Evolutionary conservation across 2,113 vertebrate species (phyloP).

Genomic region (Erpornis zantholeuca): DNA sequence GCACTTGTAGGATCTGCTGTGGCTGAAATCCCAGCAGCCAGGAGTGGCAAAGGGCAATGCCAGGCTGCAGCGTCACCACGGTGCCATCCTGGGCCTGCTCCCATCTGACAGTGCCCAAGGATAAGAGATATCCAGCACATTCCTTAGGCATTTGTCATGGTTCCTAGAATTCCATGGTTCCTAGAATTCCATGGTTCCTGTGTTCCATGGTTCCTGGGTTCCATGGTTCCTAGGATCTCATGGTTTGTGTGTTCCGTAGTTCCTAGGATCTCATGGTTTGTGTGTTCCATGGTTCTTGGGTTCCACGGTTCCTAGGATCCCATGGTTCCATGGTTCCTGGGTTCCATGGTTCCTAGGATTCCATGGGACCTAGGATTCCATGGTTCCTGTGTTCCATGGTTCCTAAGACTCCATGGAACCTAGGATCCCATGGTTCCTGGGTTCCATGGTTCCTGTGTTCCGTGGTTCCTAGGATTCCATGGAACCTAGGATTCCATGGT

Average conservation of each 20-base stretch:
- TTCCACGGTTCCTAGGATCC: not conserved
- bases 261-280: not conserved
- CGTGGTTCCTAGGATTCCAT: not conserved
- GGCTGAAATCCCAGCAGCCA: not conserved
- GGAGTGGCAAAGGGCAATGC: fast-evolving
- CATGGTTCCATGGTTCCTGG: not conserved
- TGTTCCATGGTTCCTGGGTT: not conserved
- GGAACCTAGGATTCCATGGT: not conserved
- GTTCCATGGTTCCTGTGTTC: not conserved
- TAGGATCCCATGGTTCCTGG: not conserved
- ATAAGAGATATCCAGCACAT: not conserved
- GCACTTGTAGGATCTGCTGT: not conserved
- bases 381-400: not conserved
- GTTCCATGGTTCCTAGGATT: not conserved
- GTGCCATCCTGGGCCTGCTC: not conserved
- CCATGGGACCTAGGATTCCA: not conserved
- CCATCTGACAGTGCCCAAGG: fast-evolving
- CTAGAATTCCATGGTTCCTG: not conserved
- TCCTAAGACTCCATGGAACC: not conserved
- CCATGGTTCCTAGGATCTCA: too few species aligned
- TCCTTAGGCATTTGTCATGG: not conserved
- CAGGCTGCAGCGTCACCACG: fast-evolving
- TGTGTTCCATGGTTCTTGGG: not conserved
- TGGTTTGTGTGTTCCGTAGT: not conserved
- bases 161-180: not conserved